Evolutionary conservation across 2,888 invertebrate genomes (phyloP), one percentile per base, ranked within the genome.

Genomic region (Onchidella celtica): DNA sequence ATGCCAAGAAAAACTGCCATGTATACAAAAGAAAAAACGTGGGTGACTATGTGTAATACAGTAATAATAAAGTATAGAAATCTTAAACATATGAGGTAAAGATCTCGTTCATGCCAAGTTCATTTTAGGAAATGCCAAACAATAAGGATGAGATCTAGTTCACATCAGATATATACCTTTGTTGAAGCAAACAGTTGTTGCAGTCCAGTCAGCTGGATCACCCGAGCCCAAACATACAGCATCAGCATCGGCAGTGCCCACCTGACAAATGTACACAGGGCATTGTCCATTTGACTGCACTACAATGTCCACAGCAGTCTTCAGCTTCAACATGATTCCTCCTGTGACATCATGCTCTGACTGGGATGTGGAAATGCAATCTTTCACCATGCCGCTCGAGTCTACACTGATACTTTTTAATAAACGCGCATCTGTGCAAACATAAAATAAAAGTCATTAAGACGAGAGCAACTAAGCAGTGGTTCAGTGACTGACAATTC

Each of bases 291-390:
- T 14, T 34, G 85, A 84, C 3, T 70, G 65, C 17, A 14, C 59
- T 3, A 87, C 88, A 63, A 90, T 89, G 36, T 88, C 84, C 14
- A 83, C 59, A 14, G 89, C 89, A 14, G 88, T 86, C 24, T 81
- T 29, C 2, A 90, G 81, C 80, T 90, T 90, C 0, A 86, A 83
- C 55, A 80, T 66, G 63, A 90, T 88, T 14, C 89, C 90, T 9
- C 90, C 90, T 4, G 90, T 89, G 3, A 89, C 89, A 81, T 90
- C 90, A 70, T 87, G 69, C 1, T 40, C 69, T 4, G 65, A 63
- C n/a, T 73, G 32, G 29, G 80, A 82, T 9, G 83, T 84, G 38
- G 74, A n/a, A 14, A 87, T 83, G 40, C 66, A 55, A 11, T 47
- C 63, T n/a, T 59, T 40, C 2, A 83, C 32, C 11, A 36, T 73